Conservation (phyloP, 2,888 invertebrate genomes). For the Mongoloraphidia duomilia region DNA sequence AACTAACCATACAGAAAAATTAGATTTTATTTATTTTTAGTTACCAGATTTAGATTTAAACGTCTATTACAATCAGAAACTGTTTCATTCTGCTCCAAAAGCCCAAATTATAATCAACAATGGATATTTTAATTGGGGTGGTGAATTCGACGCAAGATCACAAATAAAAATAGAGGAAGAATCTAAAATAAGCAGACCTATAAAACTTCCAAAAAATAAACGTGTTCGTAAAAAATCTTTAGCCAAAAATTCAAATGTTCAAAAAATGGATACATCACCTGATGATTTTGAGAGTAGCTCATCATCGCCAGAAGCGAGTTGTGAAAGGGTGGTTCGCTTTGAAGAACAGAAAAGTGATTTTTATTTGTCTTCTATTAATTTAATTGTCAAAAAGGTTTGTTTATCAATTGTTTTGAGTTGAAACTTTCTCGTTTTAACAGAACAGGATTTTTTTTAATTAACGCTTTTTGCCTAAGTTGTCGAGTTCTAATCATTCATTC, state of each 20-base stretch:
- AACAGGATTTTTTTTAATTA: too few relatives aligned
- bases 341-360: slow-evolving; percentile 23
- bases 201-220: slow-evolving; percentile 2
- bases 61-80: slow-evolving; percentile 40
- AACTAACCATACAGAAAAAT: background rate
- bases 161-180: too few relatives aligned
- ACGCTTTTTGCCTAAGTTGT: too few relatives aligned
- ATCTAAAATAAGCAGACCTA: slow-evolving; percentile 32
- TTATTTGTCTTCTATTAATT: slow-evolving; percentile 26
- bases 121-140: slow-evolving; percentile 45
- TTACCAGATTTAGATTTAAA: slow-evolving; percentile 46
- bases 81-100: slow-evolving; percentile 31
- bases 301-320: slow-evolving; percentile 1
- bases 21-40: slow-evolving; percentile 26
- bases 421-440: too few relatives aligned
- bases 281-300: slow-evolving; percentile 4
- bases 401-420: background rate
- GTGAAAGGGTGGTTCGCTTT: slow-evolving; percentile 16
- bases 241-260: slow-evolving; percentile 16
- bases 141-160: too few relatives aligned
- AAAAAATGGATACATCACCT: slow-evolving; percentile 27
- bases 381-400: slow-evolving; percentile 30
- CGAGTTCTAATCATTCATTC: too few relatives aligned
- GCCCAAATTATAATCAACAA: slow-evolving; percentile 42
- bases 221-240: background rate